Evolutionary conservation across 2,888 invertebrate genomes (phyloP).

Genomic region (Rugalucina vietnamica): DNA sequence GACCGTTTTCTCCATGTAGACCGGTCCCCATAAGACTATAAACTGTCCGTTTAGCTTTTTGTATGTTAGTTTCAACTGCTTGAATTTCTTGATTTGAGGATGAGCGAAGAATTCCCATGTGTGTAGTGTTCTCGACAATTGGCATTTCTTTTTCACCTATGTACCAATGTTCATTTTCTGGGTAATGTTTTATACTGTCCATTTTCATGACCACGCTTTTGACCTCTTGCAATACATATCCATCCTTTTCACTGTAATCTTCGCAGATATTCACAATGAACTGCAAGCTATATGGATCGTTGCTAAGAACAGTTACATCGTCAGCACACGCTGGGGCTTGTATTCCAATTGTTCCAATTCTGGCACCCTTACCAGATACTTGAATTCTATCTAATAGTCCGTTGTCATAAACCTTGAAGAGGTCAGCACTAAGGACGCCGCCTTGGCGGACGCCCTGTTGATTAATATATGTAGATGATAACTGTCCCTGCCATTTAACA

Average conservation of each 20-base stretch:
- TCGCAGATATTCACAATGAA: neutral
- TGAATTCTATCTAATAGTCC: neutral
- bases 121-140: neutral
- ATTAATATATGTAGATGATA: neutral
- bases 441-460: constrained; percentile 19
- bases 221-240: neutral
- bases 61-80: neutral
- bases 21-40: constrained; percentile 21
- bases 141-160: neutral
- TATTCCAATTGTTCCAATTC: no score
- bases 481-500: neutral
- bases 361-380: neutral
- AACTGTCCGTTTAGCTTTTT: constrained; percentile 9
- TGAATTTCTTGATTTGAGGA: neutral
- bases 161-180: neutral
- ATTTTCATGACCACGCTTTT: neutral
- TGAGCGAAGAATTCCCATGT: constrained; percentile 3
- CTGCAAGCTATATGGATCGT: neutral
- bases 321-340: no score
- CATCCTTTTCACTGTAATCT: neutral
- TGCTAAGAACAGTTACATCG: no score
- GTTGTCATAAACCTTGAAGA: neutral
- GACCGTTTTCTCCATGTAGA: constrained; percentile 22
- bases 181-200: neutral
- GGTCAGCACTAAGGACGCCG: constrained; percentile 3